phyloP scores from a whole-genome alignment of 2,797 vertebrate species.

The Syngnathus rostellatus region DNA sequence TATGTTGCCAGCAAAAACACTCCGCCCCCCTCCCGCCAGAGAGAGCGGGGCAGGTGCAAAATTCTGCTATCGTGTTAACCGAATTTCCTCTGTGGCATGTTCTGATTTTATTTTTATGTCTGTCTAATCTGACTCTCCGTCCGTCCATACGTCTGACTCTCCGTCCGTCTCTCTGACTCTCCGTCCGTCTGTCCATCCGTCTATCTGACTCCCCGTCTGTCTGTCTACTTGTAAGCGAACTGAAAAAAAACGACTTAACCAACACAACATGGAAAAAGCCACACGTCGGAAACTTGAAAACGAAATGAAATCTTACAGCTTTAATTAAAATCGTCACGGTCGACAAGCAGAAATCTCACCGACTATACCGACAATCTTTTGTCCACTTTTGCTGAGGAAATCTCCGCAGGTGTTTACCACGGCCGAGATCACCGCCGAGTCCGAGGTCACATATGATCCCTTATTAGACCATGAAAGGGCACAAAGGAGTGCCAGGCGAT shows the following conservation, averaged over 20 bases:
- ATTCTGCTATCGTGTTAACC: not conserved
- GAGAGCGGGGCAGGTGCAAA: not conserved
- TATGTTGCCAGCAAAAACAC: not conserved
- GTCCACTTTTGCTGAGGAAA: not conserved
- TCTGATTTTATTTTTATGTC: too few relatives aligned
- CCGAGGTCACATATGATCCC: conserved; percentile 64
- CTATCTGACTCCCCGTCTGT: too few relatives aligned
- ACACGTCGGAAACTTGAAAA: too few relatives aligned
- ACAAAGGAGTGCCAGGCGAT: conserved; percentile 66
- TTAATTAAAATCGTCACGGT: not conserved
- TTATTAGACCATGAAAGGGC: conserved; percentile 69
- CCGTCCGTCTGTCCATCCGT: too few relatives aligned
- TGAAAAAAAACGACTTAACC: too few relatives aligned
- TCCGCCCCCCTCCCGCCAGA: too few relatives aligned
- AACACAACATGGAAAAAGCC: too few relatives aligned
- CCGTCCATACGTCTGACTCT: too few relatives aligned
- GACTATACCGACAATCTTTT: not conserved
- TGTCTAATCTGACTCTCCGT: too few relatives aligned
- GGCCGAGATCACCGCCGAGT: conserved; percentile 50
- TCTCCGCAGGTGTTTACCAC: conserved; percentile 41
- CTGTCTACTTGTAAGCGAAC: too few relatives aligned
- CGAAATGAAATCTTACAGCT: not conserved
- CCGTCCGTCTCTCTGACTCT: too few relatives aligned
- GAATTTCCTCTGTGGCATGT: not conserved
- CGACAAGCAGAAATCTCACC: too few relatives aligned